Percentiles rank a stretch among this genome's conserved stretches.
These are phyloP conservation scores for Andrena trimmerana DNA, from an alignment of 2,888 invertebrate species.

Conservation along the genomic window DNA sequence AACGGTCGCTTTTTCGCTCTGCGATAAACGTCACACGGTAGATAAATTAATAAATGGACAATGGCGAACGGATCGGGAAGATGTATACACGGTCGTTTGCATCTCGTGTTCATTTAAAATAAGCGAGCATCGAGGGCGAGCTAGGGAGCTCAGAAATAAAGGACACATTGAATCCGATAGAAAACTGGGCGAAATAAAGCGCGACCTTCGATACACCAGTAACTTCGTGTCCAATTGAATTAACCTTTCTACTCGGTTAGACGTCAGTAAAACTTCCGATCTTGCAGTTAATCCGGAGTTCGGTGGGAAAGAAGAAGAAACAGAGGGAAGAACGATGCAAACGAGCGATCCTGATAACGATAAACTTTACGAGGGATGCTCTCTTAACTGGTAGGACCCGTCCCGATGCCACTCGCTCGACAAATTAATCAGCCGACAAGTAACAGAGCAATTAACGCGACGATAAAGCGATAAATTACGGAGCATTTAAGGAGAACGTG, in stretches of 20 bases:
- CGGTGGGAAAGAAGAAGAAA: background rate
- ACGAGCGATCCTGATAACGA: conserved; percentile 28
- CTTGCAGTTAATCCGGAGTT: conserved; percentile 18
- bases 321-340: conserved; percentile 25
- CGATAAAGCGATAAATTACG: conserved; percentile 8
- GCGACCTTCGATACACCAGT: background rate
- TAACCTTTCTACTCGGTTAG: conserved; percentile 36
- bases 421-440: conserved; percentile 9
- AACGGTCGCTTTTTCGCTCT: conserved; percentile 66
- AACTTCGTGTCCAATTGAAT: conserved; percentile 37
- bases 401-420: background rate
- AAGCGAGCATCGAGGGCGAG: too few species aligned
- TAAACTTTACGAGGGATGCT: conserved; percentile 21
- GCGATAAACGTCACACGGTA: background rate
- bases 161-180: background rate
- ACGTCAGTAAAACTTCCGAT: conserved; percentile 35
- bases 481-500: background rate
- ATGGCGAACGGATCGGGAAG: background rate
- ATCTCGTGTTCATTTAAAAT: background rate
- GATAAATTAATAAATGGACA: background rate
- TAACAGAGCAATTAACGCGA: conserved; percentile 26
- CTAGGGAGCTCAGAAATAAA: background rate
- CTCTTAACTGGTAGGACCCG: background rate
- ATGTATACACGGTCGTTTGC: background rate
- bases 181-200: conserved; percentile 10